Conservation (phyloP, 2,888 invertebrate species). For the Polymixis lichenea region DNA sequence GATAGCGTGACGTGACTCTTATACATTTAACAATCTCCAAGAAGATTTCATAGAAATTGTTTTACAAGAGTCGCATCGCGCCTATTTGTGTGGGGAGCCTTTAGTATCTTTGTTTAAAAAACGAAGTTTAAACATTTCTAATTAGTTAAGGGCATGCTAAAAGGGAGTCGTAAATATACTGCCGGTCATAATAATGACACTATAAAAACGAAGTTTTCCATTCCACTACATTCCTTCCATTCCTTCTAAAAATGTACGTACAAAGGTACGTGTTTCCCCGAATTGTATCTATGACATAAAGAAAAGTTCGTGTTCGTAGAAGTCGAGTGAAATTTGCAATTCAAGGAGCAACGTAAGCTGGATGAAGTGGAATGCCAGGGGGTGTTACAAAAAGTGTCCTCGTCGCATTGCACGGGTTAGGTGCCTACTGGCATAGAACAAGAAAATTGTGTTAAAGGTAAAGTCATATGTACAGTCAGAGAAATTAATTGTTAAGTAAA, state of each 20-base stretch:
- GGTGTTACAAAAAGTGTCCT: slow-evolving; percentile 66
- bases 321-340: slow-evolving; percentile 79
- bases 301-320: slow-evolving; percentile 66
- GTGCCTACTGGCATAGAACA: slow-evolving; percentile 16
- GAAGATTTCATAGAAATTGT: too few relatives aligned
- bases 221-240: too few relatives aligned
- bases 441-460: slow-evolving; percentile 2
- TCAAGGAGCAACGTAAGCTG: slow-evolving; percentile 74
- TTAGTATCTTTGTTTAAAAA: too few relatives aligned
- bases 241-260: slow-evolving; percentile 24
- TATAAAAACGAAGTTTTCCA: slow-evolving; percentile 6
- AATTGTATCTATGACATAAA: slow-evolving; percentile 57
- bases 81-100: too few relatives aligned
- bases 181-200: background rate
- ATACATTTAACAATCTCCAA: too few relatives aligned
- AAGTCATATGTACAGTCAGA: background rate
- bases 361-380: slow-evolving; percentile 59
- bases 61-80: too few relatives aligned
- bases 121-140: background rate
- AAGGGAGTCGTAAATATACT: background rate
- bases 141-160: background rate
- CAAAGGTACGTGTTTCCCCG: slow-evolving; percentile 31
- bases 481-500: too few relatives aligned
- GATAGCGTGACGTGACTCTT: too few relatives aligned
- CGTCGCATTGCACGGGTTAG: slow-evolving; percentile 58